Base-by-base conservation (phyloP, 2,888 invertebrate species). In the Drosophila picticornis region DNA sequence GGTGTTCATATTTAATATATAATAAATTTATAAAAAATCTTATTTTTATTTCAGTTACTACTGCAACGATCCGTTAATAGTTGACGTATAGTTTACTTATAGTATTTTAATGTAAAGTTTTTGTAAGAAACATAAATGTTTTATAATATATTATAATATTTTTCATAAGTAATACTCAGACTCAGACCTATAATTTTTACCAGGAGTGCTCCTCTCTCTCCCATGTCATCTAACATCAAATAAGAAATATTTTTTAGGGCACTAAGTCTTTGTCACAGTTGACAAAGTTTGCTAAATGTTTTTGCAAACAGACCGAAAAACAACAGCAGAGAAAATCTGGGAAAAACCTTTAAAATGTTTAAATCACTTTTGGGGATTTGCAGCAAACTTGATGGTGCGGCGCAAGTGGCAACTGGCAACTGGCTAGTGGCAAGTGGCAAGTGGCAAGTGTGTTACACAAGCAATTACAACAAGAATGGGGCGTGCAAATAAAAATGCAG, bases 381-480 rank as follows among this genome's bases (percentile, higher is more conserved):
- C 64, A 52, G 57, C 36, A 72, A 70, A 71, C 55, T 73, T 68
- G 55, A 53, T 52, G 46, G 27, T 13, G 46, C 16, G 46, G 9
- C 25, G 16, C 25, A 25, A 46, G 16, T 46, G 46, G 63, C 68
- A n/a, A 60, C 1, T 7, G 55, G 59, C 62, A 76, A 31, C 6
- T 40, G 40, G 63, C 68, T 16, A 57, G 22, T 22, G 22, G 63
- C 62, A 72, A 57, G 22, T 22, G 22, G 63, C 62, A 72, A 57
- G 63, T 53, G 80, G 56, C 68, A 73, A 46, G 25, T 88, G 85
- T 90, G 61, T 71, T 75, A 87, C 85, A 85, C 69, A 70, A 79
- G 85, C 85, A 89, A 90, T 85, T 85, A 90, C 85, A 90, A 73
- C 88, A 87, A 90, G 85, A 85, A 88, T 90, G 72, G 53, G 43